A percentile compares a stretch with the other conserved stretches of the same genome.
phyloP scores from a whole-genome alignment of 1,140 invertebrate genomes.

The Aphelenchoides fujianensis region DNA sequence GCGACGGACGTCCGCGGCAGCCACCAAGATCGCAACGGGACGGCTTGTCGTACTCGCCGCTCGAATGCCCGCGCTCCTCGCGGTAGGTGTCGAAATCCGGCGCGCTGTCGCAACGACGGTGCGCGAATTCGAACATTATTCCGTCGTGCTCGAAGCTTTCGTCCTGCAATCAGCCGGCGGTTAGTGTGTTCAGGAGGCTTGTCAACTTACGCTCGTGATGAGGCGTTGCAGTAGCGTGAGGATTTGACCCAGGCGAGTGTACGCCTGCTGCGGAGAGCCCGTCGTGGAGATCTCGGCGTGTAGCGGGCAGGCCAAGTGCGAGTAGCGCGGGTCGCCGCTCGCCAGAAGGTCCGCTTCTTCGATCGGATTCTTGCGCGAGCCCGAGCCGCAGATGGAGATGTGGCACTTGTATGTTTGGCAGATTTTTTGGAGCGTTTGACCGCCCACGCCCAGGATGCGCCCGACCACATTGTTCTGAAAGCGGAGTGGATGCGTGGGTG shows the following conservation, averaged over 20 bases:
- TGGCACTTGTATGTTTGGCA: slow-evolving; percentile 22
- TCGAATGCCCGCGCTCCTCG: too few species aligned
- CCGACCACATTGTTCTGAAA: slow-evolving; percentile 19
- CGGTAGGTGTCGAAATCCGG: too few species aligned
- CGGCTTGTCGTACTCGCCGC: too few species aligned
- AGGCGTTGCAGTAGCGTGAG: slow-evolving; percentile 18
- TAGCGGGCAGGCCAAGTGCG: slow-evolving; percentile 22
- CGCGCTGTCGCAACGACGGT: too few species aligned
- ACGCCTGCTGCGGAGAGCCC: slow-evolving; percentile 21
- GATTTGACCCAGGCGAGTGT: slow-evolving; percentile 24
- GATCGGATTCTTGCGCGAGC: slow-evolving; percentile 8
- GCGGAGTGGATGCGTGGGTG: too few species aligned
- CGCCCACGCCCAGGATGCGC: slow-evolving; percentile 6
- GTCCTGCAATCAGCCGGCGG: slow-evolving; percentile 12
- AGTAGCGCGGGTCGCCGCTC: slow-evolving; percentile 7
- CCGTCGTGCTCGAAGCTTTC: slow-evolving; percentile 20
- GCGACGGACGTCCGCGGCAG: too few species aligned
- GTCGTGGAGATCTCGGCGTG: slow-evolving; percentile 22
- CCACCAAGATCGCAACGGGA: too few species aligned
- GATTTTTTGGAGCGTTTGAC: slow-evolving; percentile 20
- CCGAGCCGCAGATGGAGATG: slow-evolving; percentile 18
- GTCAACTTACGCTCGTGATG: slow-evolving; percentile 20
- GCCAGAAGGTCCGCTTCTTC: slow-evolving; percentile 17
- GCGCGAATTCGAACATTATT: not conserved
- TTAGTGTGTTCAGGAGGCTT: too few species aligned